Evolutionary conservation across 1,140 invertebrate species (phyloP).

Genomic region (Diabrotica virgifera): DNA sequence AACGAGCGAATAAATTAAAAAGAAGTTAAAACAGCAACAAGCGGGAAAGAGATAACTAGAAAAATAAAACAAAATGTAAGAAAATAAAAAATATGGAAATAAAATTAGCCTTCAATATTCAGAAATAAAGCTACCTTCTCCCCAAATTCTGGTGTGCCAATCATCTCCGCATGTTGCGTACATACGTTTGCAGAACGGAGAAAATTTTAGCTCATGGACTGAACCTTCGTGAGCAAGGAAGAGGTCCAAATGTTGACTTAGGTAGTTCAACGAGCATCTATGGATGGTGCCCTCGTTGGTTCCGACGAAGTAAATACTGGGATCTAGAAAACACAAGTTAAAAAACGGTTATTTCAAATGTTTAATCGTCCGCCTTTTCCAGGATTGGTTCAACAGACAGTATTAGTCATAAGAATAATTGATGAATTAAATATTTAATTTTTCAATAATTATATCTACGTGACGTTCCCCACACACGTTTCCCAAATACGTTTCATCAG

Average conservation of each 20-base stretch:
- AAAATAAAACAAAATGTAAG: no score
- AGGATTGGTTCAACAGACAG: no score
- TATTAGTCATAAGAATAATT: no score
- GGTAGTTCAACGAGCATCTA: constrained; percentile 50
- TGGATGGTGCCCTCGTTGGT: constrained; percentile 82
- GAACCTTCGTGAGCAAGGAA: constrained; percentile 77
- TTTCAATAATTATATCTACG: no score
- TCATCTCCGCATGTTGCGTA: constrained; percentile 82
- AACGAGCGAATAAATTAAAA: neutral
- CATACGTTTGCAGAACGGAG: constrained; percentile 71
- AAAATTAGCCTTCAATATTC: constrained; percentile 32
- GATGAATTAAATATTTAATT: no score
- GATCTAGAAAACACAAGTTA: constrained; percentile 35
- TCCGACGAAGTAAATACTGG: constrained; percentile 72
- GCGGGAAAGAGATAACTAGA: no score
- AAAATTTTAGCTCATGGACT: constrained; percentile 73
- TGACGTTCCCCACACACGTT: no score
- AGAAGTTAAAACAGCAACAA: no score
- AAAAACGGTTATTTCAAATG: no score
- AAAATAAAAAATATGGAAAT: constrained; percentile 1
- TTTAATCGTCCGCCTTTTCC: no score
- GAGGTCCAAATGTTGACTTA: constrained; percentile 65
- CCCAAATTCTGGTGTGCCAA: constrained; percentile 64
- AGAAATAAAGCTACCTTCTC: constrained; percentile 50
- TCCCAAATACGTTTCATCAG: no score